phyloP scores from a whole-genome alignment of 2,113 vertebrate genomes.

The Aythya baeri region DNA sequence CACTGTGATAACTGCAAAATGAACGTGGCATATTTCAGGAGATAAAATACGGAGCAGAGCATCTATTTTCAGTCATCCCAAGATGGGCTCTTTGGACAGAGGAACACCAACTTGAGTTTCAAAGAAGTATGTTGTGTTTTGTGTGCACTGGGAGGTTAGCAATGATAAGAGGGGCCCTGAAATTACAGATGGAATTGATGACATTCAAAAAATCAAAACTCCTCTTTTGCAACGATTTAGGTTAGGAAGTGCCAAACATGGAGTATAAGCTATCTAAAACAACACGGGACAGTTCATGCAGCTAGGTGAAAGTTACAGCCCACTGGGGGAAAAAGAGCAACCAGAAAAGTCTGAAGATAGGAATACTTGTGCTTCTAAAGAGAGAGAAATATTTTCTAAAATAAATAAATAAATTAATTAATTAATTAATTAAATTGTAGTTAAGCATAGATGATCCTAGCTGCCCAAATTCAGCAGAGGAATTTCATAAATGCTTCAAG shows the following conservation, averaged over 20 bases:
- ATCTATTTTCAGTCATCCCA: not conserved
- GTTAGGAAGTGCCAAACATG: not conserved
- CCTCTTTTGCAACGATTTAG: not conserved
- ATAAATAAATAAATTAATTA: not conserved
- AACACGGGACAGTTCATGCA: not conserved
- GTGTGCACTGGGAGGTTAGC: not conserved
- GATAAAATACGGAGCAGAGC: not conserved
- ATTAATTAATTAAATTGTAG: too few relatives aligned
- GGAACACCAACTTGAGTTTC: not conserved
- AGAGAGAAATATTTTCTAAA: not conserved
- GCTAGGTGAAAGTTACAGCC: not conserved
- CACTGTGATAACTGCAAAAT: not conserved
- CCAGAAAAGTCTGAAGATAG: not conserved
- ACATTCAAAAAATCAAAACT: not conserved
- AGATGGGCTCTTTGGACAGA: not conserved
- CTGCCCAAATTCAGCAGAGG: not conserved
- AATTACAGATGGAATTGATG: not conserved
- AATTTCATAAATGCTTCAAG: not conserved
- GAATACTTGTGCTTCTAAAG: not conserved
- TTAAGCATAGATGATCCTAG: not conserved
- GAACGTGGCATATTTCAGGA: not conserved
- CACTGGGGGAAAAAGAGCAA: not conserved
- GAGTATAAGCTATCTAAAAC: not conserved
- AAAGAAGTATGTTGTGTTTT: not conserved
- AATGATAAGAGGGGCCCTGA: not conserved